phyloP scores from a whole-genome alignment of 2,797 vertebrate species.

The Poliocrania exsul region DNA sequence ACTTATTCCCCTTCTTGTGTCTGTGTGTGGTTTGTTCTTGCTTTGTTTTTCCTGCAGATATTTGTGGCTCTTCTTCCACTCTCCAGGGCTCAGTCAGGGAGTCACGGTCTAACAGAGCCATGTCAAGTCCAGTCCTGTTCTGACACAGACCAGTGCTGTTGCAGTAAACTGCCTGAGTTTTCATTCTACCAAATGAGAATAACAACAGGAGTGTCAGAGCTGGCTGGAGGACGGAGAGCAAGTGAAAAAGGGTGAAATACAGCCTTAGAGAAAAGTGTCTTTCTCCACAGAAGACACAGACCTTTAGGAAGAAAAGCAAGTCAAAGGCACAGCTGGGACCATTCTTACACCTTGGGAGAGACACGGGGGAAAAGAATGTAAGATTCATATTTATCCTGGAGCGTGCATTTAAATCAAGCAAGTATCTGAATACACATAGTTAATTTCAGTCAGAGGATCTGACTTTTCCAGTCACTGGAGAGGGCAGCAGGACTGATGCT shows the following conservation, averaged over 20 bases:
- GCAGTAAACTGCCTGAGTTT: neutral
- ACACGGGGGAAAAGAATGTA: neutral
- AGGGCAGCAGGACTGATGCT: accelerated
- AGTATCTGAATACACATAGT: neutral
- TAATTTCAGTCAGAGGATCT: neutral
- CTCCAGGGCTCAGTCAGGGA: neutral
- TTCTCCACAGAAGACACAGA: neutral
- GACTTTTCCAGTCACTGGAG: neutral
- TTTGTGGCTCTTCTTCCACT: neutral
- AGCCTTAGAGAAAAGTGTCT: neutral
- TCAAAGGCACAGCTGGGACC: accelerated
- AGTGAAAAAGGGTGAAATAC: neutral
- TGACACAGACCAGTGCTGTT: neutral
- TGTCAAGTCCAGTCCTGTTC: accelerated
- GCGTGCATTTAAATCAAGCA: accelerated
- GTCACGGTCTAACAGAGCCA: accelerated
- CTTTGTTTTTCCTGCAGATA: neutral
- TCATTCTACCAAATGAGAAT: neutral
- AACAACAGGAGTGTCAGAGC: neutral
- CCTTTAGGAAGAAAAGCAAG: neutral
- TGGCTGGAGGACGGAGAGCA: neutral
- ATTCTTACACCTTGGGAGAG: neutral
- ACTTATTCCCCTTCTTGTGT: neutral
- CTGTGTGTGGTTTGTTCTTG: neutral
- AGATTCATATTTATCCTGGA: neutral